These are phyloP conservation scores for Chaetodon trifasciatus DNA, from an alignment of 2,797 vertebrate species.

Conservation along the genomic window DNA sequence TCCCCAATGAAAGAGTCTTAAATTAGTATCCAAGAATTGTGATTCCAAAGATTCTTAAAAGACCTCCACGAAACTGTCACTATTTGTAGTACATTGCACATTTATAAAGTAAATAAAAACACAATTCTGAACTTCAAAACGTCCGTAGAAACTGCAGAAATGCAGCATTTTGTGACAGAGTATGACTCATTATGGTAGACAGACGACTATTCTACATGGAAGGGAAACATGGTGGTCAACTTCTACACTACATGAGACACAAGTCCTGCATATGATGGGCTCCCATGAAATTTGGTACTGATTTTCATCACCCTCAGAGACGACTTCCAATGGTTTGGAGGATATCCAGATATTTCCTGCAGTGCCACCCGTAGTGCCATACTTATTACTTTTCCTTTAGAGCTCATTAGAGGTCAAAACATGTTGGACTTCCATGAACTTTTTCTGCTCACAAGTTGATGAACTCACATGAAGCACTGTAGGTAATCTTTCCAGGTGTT, in stretches of 20 bases:
- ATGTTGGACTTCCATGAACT: not conserved
- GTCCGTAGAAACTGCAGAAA: constrained; percentile 20
- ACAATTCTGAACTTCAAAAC: constrained; percentile 34
- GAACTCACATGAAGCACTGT: not conserved
- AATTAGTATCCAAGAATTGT: constrained; percentile 23
- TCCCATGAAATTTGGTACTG: not conserved
- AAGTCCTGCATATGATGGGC: not conserved
- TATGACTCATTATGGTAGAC: constrained; percentile 39
- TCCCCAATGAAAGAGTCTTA: constrained; percentile 4
- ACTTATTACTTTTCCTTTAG: not conserved
- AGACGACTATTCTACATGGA: not conserved
- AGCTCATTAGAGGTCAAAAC: not conserved
- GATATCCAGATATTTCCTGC: not conserved
- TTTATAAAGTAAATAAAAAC: constrained; percentile 61
- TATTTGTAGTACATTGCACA: constrained; percentile 14
- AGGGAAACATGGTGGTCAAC: constrained; percentile 6
- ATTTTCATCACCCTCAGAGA: not conserved
- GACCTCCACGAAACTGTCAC: constrained; percentile 32
- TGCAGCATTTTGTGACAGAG: constrained; percentile 28
- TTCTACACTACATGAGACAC: not conserved
- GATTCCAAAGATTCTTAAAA: constrained; percentile 39
- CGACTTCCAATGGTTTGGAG: not conserved
- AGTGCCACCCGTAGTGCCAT: not conserved
- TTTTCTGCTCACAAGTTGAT: not conserved
- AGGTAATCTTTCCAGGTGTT: not conserved